Base-by-base conservation (phyloP, 1,140 invertebrate genomes). In the Polyergus mexicanus region DNA sequence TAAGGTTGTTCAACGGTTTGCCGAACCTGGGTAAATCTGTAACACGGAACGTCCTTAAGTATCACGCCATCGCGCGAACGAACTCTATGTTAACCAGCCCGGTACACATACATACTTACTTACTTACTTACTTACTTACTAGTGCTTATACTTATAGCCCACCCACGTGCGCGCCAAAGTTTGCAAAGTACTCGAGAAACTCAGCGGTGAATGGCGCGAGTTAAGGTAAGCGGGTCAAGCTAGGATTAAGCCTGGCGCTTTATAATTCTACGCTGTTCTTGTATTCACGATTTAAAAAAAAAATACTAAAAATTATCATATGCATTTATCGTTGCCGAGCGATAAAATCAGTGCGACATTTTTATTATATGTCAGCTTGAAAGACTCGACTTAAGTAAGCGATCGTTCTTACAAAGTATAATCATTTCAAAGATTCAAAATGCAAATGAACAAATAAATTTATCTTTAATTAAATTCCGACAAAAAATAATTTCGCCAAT, bases 1-100 rank as follows among this genome's bases (percentile, higher is more conserved):
- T 98, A 88, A 97, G 96, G 94, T 98, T 98, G 93, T 96, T 97
- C 91, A 98, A 96, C 90, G 97, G 97, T 90, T 97, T 97, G 92
- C 97, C 97, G 93, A 98, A 98, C 92, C 96, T 97, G 75, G 97
- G 97, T 93, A 96, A 95, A 94, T 96, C 96, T 95, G 94, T 72
- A 96, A 96, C 90, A 92, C 89, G 85, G 83, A 90, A 86, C 76
- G 72, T 89, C 88, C 83, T 87, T 89, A 68, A 90, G 87, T 86
- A 88, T 89, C 84, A 74, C 32, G 71, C 35, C 74, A 77, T 74
- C 65, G 85, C 54, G 85, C 54, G 60, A 81, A 68, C 54, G 32
- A 51, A 19, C 69, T 87, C 74, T 81, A 66, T 88, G 74, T 89
- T 89, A 87, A 44, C 80, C 88, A 65, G 16, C 54, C 32, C 32